Evolutionary conservation across 2,113 vertebrate genomes (phyloP).

Genomic region (Stercorarius parasiticus): DNA sequence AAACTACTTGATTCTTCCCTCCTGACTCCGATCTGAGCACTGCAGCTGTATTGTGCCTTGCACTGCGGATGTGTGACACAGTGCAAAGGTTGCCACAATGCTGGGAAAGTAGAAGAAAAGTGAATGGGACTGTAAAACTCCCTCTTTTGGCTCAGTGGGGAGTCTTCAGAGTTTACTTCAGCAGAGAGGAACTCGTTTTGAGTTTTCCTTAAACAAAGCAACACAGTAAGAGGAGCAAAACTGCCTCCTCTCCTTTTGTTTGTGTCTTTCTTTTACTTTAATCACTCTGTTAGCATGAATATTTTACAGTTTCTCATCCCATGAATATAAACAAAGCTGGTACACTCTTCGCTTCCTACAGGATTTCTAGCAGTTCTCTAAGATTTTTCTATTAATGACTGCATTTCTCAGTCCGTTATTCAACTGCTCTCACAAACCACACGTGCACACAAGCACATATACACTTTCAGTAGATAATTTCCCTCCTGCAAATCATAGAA

Average conservation of each 20-base stretch:
- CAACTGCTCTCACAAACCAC: neutral
- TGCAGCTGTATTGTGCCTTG: constrained; percentile 16
- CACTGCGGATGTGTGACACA: constrained; percentile 44
- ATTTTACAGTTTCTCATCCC: constrained; percentile 41
- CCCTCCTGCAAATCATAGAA: neutral
- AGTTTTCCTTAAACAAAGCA: constrained; percentile 42
- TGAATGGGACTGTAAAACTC: constrained; percentile 24
- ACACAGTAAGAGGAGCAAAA: constrained; percentile 11
- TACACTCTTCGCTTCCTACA: neutral
- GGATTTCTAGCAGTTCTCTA: neutral
- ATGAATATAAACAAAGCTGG: constrained; percentile 48
- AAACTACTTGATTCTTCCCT: neutral
- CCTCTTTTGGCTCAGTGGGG: constrained; percentile 33
- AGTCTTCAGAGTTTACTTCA: constrained; percentile 46
- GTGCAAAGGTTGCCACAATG: constrained; percentile 51
- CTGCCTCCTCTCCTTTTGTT: constrained; percentile 1
- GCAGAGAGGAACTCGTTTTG: constrained; percentile 35
- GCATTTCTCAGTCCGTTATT: neutral
- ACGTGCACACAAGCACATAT: neutral
- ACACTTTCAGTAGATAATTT: neutral
- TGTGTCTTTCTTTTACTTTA: constrained; percentile 20
- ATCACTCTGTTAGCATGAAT: constrained; percentile 12
- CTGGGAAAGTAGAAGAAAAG: constrained; percentile 54
- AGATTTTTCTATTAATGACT: constrained; percentile 29
- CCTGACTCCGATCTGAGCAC: neutral